Percentiles rank a stretch among this genome's conserved stretches.
phyloP scores from a whole-genome alignment of 2,113 vertebrate species.

The Scalopus aquaticus region DNA sequence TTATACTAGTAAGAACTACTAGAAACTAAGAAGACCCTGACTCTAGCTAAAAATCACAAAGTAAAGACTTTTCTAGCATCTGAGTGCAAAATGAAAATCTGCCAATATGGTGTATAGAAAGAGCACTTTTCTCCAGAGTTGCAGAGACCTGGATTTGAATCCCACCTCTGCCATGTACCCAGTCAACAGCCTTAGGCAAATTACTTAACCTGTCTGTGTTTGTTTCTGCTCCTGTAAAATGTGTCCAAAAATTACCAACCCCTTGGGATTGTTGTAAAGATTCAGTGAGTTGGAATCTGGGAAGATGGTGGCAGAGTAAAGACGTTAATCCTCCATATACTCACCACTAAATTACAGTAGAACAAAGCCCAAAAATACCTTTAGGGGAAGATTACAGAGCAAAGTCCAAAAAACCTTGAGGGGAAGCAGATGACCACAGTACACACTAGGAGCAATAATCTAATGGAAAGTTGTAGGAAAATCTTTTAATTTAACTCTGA shows the following conservation, averaged over 20 bases:
- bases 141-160: neutral
- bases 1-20: neutral
- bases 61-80: neutral
- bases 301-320: neutral
- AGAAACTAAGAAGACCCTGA: neutral
- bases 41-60: neutral
- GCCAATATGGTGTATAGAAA: neutral
- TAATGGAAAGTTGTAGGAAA: too few species aligned
- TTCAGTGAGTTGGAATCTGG: neutral
- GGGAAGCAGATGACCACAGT: too few species aligned
- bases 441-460: too few species aligned
- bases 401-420: too few species aligned
- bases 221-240: conserved; percentile 7
- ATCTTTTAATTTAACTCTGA: too few species aligned
- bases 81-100: neutral
- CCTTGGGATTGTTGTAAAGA: neutral
- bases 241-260: neutral
- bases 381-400: too few species aligned
- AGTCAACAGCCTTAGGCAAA: neutral
- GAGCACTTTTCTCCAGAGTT: neutral
- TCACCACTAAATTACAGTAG: too few species aligned
- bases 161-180: neutral
- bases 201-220: neutral
- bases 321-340: too few species aligned
- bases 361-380: too few species aligned